phyloP scores from a whole-genome alignment of 2,888 invertebrate species.

The Shargacucullia verbasci region DNA sequence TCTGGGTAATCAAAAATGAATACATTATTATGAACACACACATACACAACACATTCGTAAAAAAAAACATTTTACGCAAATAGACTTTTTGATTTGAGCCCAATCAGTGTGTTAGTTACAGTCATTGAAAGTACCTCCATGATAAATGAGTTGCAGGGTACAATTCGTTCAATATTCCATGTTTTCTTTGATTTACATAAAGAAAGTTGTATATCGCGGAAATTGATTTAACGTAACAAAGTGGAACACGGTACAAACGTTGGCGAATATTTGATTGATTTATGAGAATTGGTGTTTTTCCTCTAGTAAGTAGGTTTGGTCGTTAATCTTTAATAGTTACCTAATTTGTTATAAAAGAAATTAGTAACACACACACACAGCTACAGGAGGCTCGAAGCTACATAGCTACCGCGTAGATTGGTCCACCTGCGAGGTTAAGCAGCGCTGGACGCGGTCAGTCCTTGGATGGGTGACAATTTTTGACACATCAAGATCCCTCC shows the following conservation, averaged over 20 bases:
- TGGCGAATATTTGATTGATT: constrained; percentile 17
- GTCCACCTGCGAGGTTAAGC: too few relatives aligned
- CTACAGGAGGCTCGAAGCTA: too few relatives aligned
- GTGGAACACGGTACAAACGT: background rate
- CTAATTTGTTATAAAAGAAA: too few relatives aligned
- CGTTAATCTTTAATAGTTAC: too few relatives aligned
- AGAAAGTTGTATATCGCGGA: constrained; percentile 45
- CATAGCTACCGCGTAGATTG: too few relatives aligned
- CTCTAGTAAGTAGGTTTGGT: background rate
- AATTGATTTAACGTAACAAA: constrained; percentile 18
- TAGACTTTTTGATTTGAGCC: constrained; percentile 1
- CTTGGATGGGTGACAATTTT: too few relatives aligned
- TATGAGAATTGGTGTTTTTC: background rate
- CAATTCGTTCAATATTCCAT: constrained; percentile 25
- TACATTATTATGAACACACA: background rate
- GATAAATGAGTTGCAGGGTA: constrained; percentile 23
- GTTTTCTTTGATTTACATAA: constrained; percentile 47
- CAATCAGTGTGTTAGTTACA: constrained; percentile 28
- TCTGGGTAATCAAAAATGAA: constrained; percentile 3
- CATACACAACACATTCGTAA: background rate
- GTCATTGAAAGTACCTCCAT: constrained; percentile 22
- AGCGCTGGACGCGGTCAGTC: too few relatives aligned
- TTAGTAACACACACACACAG: too few relatives aligned
- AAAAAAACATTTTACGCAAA: constrained; percentile 3
- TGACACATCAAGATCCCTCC: too few relatives aligned